These are phyloP conservation scores for Ceyx melanurus DNA, from an alignment of 2,113 vertebrate genomes.

Conservation along the genomic window DNA sequence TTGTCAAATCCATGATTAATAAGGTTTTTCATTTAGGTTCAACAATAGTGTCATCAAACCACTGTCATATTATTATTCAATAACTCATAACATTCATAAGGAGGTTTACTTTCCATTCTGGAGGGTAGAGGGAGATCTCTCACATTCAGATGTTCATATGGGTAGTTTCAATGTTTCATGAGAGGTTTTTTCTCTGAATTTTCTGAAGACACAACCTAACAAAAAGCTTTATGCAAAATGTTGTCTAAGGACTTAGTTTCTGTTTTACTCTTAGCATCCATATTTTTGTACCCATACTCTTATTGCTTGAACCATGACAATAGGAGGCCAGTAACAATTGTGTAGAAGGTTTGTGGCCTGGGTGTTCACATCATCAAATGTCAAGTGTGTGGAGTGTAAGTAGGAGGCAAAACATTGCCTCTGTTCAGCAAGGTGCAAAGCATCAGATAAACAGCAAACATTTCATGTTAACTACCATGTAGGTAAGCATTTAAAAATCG, in stretches of 20 bases:
- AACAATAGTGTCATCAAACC: slow-evolving; percentile 54
- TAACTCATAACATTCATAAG: slow-evolving; percentile 17
- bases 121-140: neutral
- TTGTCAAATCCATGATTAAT: slow-evolving; percentile 77
- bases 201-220: neutral
- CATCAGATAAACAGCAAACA: neutral
- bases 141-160: neutral
- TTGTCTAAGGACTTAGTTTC: neutral
- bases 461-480: neutral
- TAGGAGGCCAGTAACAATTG: neutral
- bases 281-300: neutral
- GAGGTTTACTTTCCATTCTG: slow-evolving; percentile 6
- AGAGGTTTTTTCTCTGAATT: neutral
- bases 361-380: neutral
- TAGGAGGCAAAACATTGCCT: neutral
- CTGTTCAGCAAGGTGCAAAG: neutral
- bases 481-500: neutral
- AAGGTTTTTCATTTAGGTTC: slow-evolving; percentile 69
- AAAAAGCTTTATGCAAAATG: neutral
- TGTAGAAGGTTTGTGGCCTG: neutral
- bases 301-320: neutral
- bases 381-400: neutral
- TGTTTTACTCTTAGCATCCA: neutral
- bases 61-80: slow-evolving; percentile 54
- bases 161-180: slow-evolving; percentile 17